These are phyloP conservation scores for Passer montanus DNA, from an alignment of 2,113 vertebrate genomes.

Conservation along the genomic window DNA sequence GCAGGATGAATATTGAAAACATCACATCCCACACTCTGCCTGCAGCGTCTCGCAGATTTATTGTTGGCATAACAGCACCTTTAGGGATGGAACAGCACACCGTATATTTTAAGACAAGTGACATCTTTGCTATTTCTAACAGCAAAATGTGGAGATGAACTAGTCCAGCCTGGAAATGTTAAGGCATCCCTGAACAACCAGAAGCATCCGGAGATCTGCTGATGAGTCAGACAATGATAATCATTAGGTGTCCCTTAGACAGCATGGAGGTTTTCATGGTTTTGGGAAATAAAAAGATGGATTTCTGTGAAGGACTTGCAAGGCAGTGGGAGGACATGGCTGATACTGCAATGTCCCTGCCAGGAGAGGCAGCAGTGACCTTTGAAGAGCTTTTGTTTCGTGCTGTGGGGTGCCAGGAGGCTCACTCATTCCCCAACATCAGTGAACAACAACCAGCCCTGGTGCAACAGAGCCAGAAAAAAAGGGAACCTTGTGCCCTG, in stretches of 20 bases:
- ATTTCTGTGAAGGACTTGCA: not conserved
- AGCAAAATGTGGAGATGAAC: conserved; percentile 9
- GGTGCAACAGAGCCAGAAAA: not conserved
- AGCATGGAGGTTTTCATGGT: not conserved
- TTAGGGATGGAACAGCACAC: conserved; percentile 47
- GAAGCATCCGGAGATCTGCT: not conserved
- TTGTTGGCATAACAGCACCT: conserved; percentile 57
- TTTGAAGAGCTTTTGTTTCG: not conserved
- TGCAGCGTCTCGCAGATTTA: conserved; percentile 50
- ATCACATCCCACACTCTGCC: conserved; percentile 36
- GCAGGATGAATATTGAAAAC: conserved; percentile 56
- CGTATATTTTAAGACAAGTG: conserved; percentile 64
- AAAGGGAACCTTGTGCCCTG: rapidly evolving
- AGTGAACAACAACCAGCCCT: not conserved
- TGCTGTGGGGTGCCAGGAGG: not conserved
- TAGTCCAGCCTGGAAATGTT: conserved; percentile 36
- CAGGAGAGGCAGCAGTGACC: not conserved
- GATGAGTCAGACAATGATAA: not conserved
- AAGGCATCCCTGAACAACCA: conserved; percentile 1
- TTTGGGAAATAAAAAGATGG: not conserved
- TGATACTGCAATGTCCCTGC: not conserved
- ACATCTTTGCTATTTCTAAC: conserved; percentile 65
- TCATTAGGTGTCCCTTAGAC: not conserved
- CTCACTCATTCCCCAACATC: not conserved
- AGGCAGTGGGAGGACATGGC: not conserved